Conservation (phyloP, 2,888 invertebrate species). For the Lasioglossum leucozonium region DNA sequence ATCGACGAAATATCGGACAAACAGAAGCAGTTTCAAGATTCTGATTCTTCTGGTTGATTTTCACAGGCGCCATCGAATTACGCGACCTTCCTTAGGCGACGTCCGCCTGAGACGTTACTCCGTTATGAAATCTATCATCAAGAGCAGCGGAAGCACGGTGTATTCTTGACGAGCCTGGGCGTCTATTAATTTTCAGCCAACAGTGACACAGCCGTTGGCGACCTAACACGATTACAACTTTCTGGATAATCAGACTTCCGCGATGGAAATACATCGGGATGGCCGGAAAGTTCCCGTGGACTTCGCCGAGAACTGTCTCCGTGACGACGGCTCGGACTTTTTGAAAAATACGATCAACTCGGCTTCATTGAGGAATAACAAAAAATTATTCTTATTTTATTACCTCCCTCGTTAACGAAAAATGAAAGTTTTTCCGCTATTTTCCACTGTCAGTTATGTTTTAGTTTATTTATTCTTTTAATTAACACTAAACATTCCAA, state of each 20-base stretch:
- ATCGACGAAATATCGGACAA: neutral
- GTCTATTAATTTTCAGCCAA: slow-evolving; percentile 69
- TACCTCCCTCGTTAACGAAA: neutral
- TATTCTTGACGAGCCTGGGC: slow-evolving; percentile 56
- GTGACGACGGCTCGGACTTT: slow-evolving; percentile 22
- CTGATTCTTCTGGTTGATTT: slow-evolving; percentile 21
- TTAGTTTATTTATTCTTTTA: too few relatives aligned
- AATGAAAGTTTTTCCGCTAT: neutral
- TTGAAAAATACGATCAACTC: slow-evolving; percentile 41
- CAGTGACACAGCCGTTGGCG: slow-evolving; percentile 63
- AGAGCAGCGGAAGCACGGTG: slow-evolving; percentile 24
- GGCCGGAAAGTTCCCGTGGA: slow-evolving; percentile 35
- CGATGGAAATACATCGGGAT: slow-evolving; percentile 49
- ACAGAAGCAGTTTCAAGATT: neutral
- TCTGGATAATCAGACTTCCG: slow-evolving; percentile 69
- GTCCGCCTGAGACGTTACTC: slow-evolving; percentile 24
- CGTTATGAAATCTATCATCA: slow-evolving; percentile 67
- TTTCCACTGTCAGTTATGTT: neutral
- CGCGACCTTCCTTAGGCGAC: slow-evolving; percentile 24
- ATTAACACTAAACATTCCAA: too few relatives aligned
- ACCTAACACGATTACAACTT: slow-evolving; percentile 70
- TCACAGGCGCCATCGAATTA: slow-evolving; percentile 40
- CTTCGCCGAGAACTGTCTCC: slow-evolving; percentile 24
- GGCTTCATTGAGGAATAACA: slow-evolving; percentile 23
- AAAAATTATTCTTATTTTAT: slow-evolving; percentile 3